Base-by-base conservation (phyloP, 2,113 vertebrate genomes). In the Heterotis niloticus region DNA sequence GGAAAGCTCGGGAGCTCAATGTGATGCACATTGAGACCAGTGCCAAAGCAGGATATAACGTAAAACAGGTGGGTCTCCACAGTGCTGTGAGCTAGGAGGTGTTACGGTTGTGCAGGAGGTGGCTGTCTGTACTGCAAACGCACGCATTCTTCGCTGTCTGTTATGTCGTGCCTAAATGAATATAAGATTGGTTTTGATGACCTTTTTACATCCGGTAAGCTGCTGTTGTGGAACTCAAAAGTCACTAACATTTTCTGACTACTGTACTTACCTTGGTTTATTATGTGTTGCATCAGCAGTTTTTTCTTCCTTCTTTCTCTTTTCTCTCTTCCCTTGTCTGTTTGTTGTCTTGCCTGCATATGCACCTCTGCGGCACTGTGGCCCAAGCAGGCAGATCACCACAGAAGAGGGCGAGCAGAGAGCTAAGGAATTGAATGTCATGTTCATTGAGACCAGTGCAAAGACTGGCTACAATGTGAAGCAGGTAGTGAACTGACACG, bases 391-490 rank as follows among this genome's bases (percentile, higher is more conserved):
- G 92, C 96, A 97, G 93, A 97, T 97, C 91, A 95, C 95, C 90
- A 96, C 96, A 83, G 96, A 97, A 90, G 96, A 94, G 90, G 96
- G 96, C 62, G 96, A 97, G 85, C 96, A 96, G 90, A 94, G 95
- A 92, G 96, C 96, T 92, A 96, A 96, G 93, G 96, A 97, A 90
- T 94, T 97, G 90, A 96, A 95, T 88, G 95, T 97, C 94, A 97
- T 97, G 96, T 97, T 97, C 88, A 97, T 97, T 89, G 96, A 97
- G 92, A 97, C 96, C 91, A 97, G 96, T 86, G 96, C 96, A 89
- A 97, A 97, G 93, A 97, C 96, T 91, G 96, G 96, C 82, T 96
- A 96, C 93, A 97, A 97, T 90, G 96, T 97, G 84, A 97, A 97
- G 93, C 95, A 97, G 95, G 96, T 96, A 94, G 88, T 83, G 44